Evolutionary conservation across 1,140 invertebrate genomes (phyloP).

Genomic region (Zaprionus kolodkinae): DNA sequence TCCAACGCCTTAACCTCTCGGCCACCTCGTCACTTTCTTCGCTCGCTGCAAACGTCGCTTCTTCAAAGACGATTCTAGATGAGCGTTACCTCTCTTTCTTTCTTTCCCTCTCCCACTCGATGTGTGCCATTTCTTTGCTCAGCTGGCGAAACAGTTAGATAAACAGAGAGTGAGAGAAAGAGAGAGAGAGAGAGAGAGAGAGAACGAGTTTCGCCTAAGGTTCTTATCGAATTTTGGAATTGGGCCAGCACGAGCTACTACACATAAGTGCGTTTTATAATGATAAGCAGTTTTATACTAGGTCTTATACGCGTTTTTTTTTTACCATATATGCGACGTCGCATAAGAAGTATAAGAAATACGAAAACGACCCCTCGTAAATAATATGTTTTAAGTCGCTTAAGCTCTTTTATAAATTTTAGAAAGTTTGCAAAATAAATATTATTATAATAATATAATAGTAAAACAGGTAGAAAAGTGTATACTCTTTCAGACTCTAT

Average conservation of each 20-base stretch:
- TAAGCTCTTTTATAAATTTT: background rate
- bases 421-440: background rate
- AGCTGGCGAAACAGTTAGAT: background rate
- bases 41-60: background rate
- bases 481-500: too few relatives aligned
- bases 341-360: background rate
- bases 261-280: background rate
- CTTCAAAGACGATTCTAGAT: slow-evolving; percentile 5
- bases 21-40: slow-evolving; percentile 89
- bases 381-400: background rate
- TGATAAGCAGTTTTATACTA: background rate
- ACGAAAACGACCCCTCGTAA: background rate
- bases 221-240: slow-evolving; percentile 54
- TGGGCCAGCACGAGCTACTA: slow-evolving; percentile 31
- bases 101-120: background rate
- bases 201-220: slow-evolving; percentile 8
- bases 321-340: background rate
- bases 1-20: slow-evolving; percentile 96
- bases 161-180: background rate
- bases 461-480: background rate
- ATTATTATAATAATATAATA: background rate
- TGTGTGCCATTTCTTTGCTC: slow-evolving; percentile 14
- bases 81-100: slow-evolving; percentile 3
- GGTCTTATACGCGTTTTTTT: background rate
- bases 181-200: slow-evolving; percentile 8